Conservation (phyloP, 2,888 invertebrate genomes). For the Drosophila recens region DNA sequence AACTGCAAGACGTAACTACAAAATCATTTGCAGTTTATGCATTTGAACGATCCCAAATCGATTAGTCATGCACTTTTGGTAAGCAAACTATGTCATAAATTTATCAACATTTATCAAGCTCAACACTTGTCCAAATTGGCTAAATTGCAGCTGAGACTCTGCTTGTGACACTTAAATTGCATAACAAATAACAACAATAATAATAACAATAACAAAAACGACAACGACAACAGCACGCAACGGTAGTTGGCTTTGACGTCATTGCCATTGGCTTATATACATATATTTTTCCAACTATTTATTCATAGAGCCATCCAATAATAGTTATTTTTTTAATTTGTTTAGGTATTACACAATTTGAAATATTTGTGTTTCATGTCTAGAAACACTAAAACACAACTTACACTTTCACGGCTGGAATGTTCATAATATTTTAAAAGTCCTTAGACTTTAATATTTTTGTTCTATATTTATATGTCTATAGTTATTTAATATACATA, state of each 20-base stretch:
- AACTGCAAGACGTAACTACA: constrained; percentile 15
- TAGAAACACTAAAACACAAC: too few species aligned
- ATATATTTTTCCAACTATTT: constrained; percentile 5
- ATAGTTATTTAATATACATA: too few species aligned
- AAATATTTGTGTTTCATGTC: neutral
- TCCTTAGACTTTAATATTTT: too few species aligned
- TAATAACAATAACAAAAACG: constrained; percentile 5
- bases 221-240: constrained; percentile 19
- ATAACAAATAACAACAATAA: constrained; percentile 17
- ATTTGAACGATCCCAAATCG: constrained; percentile 3
- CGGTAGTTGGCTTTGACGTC: constrained; percentile 21
- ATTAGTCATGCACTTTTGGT: constrained; percentile 13
- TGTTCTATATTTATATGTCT: too few species aligned
- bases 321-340: neutral
- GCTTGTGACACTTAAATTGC: constrained; percentile 32
- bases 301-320: neutral
- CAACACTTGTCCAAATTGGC: constrained; percentile 6
- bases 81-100: constrained; percentile 4
- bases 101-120: constrained; percentile 14
- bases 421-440: too few species aligned
- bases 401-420: too few species aligned
- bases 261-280: neutral
- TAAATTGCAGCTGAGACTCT: constrained; percentile 26
- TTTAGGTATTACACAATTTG: neutral
- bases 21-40: constrained; percentile 12